Evolutionary conservation across 2,888 invertebrate species (phyloP).

Genomic region (Drosophila merina): DNA sequence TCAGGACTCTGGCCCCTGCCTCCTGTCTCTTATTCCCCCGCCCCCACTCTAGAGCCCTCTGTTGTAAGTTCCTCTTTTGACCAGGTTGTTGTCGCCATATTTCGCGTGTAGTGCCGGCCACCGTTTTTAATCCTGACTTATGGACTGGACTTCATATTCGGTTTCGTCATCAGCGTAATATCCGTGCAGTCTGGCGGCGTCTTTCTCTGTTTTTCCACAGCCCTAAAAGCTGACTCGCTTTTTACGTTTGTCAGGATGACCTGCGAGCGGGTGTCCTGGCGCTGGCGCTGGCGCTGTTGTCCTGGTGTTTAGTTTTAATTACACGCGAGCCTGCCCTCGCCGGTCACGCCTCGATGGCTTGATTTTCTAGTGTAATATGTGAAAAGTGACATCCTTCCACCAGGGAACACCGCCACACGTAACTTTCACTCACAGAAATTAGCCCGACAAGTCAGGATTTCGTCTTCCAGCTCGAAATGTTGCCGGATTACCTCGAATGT

Average conservation of each 20-base stretch:
- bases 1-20: conserved; percentile 46
- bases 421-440: conserved; percentile 33
- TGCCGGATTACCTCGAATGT: conserved; percentile 27
- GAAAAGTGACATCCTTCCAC: conserved; percentile 26
- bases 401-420: conserved; percentile 10
- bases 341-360: conserved; percentile 57
- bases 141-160: conserved; percentile 57
- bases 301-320: conserved; percentile 74
- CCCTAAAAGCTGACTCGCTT: conserved; percentile 61
- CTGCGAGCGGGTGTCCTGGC: conserved; percentile 18
- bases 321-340: conserved; percentile 67
- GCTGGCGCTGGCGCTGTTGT: conserved; percentile 19
- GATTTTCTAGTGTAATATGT: conserved; percentile 32
- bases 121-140: conserved; percentile 74
- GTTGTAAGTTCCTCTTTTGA: conserved; percentile 37
- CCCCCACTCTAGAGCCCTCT: conserved; percentile 39
- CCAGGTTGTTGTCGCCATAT: conserved; percentile 55
- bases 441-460: conserved; percentile 26
- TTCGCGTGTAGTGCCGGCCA: conserved; percentile 53
- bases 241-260: conserved; percentile 52
- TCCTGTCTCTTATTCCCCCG: conserved; percentile 38
- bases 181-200: conserved; percentile 29
- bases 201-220: conserved; percentile 24
- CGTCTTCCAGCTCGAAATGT: conserved; percentile 38
- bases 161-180: conserved; percentile 59